These are phyloP conservation scores for Pedetes capensis DNA, from an alignment of 2,113 vertebrate species.

Conservation along the genomic window DNA sequence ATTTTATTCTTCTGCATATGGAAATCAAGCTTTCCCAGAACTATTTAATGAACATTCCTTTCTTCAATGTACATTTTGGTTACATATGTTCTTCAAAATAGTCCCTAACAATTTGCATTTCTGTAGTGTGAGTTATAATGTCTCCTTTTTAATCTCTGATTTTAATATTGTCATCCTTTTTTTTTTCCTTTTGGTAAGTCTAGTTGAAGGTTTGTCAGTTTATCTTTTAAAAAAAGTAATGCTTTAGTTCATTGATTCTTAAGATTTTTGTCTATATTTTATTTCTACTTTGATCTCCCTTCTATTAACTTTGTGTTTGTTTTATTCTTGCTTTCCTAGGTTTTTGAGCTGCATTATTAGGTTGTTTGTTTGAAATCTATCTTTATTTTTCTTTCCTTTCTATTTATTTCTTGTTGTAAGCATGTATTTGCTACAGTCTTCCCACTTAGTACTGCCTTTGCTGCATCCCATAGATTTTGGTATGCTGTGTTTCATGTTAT, in stretches of 20 bases:
- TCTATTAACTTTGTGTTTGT: background rate
- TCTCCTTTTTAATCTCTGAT: background rate
- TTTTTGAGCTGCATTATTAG: background rate
- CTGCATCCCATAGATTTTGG: background rate
- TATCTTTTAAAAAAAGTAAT: background rate
- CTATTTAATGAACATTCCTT: too few species aligned
- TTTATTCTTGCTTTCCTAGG: background rate
- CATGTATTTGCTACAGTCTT: background rate
- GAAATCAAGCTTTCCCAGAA: background rate
- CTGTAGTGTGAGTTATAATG: background rate
- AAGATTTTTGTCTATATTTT: background rate
- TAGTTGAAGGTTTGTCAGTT: background rate
- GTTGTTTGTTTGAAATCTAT: background rate
- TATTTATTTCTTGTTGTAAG: too few species aligned
- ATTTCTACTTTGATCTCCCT: background rate
- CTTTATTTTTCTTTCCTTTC: background rate
- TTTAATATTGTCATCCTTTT: fast-evolving
- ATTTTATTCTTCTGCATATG: too few species aligned
- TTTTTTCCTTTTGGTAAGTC: background rate
- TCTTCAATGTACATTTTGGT: too few species aligned
- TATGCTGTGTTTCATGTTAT: background rate
- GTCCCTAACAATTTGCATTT: background rate
- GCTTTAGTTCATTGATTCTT: background rate
- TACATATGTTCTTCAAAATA: background rate
- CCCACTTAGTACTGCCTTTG: background rate